Percentiles rank a stretch among this genome's conserved stretches.
phyloP scores from a whole-genome alignment of 2,888 invertebrate species.

The Agriotes lineatus region DNA sequence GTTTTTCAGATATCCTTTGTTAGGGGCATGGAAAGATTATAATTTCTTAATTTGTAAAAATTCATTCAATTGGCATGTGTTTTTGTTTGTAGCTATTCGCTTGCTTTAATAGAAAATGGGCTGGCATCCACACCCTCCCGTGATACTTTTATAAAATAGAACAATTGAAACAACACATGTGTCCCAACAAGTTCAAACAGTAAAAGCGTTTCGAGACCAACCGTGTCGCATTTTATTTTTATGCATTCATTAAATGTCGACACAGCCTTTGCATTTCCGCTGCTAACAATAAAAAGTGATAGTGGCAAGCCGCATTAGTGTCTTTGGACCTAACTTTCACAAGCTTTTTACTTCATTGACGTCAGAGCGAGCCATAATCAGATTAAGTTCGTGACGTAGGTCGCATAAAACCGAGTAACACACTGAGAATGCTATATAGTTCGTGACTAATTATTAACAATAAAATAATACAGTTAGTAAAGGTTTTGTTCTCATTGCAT shows the following conservation, averaged over 20 bases:
- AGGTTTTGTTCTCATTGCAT: constrained; percentile 14
- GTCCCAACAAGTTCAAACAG: too few species aligned
- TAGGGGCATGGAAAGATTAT: too few species aligned
- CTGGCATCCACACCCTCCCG: too few species aligned
- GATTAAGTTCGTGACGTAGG: constrained; percentile 18
- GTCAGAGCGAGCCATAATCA: constrained; percentile 28
- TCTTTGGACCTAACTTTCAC: constrained; percentile 42
- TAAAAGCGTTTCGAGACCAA: too few species aligned
- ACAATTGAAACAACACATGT: too few species aligned
- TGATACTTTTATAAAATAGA: too few species aligned
- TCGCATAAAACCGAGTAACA: neutral
- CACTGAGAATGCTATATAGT: constrained; percentile 7
- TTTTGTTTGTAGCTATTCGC: too few species aligned
- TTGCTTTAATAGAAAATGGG: too few species aligned
- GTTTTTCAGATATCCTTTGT: too few species aligned
- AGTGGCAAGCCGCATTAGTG: constrained; percentile 23
- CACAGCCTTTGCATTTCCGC: neutral
- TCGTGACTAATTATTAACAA: constrained; percentile 30
- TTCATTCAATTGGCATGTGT: too few species aligned
- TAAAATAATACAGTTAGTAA: constrained; percentile 12
- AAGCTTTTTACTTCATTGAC: constrained; percentile 39
- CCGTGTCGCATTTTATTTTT: neutral
- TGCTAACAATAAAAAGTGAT: constrained; percentile 38
- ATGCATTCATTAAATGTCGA: neutral
- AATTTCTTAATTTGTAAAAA: too few species aligned